Evolutionary conservation across 1,140 invertebrate species (phyloP).

Genomic region (Agraylea sexmaculata): DNA sequence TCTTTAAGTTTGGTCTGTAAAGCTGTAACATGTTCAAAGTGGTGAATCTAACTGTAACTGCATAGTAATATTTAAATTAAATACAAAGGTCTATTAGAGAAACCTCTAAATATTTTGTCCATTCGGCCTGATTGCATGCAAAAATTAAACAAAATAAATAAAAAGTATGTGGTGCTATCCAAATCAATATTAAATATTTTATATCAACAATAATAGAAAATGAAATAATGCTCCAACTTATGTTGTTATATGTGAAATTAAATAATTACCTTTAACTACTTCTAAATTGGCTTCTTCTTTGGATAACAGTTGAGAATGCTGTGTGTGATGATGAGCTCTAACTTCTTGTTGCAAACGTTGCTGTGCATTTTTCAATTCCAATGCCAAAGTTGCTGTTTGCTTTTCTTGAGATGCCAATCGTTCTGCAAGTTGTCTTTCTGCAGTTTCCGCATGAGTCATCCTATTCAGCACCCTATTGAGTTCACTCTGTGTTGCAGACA

Average conservation of each 20-base stretch:
- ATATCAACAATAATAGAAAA: slow-evolving; percentile 12
- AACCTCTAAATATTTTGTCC: slow-evolving; percentile 39
- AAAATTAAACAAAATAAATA: slow-evolving; percentile 16
- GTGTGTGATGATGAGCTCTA: slow-evolving; percentile 78
- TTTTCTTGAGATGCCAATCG: slow-evolving; percentile 78
- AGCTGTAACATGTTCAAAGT: slow-evolving; percentile 45
- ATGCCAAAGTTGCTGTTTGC: slow-evolving; percentile 69
- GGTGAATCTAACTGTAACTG: slow-evolving; percentile 5
- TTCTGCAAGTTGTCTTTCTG: slow-evolving; percentile 68
- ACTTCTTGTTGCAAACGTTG: slow-evolving; percentile 82
- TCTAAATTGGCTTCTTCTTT: slow-evolving; percentile 85
- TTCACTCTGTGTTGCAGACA: slow-evolving; percentile 60
- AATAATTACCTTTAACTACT: slow-evolving; percentile 68
- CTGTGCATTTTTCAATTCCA: slow-evolving; percentile 80
- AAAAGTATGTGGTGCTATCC: slow-evolving; percentile 7
- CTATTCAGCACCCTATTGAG: slow-evolving; percentile 58
- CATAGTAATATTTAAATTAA: background rate
- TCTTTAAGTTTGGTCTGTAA: slow-evolving; percentile 84
- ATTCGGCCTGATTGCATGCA: slow-evolving; percentile 31
- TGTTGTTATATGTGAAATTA: slow-evolving; percentile 9
- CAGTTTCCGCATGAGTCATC: slow-evolving; percentile 57
- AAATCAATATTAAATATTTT: slow-evolving; percentile 3
- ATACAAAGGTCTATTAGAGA: slow-evolving; percentile 8
- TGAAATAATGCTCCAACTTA: slow-evolving; percentile 13
- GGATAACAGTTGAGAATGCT: slow-evolving; percentile 66